Percentiles rank a stretch among this genome's conserved stretches.
These are phyloP conservation scores for Ophion costatus DNA, from an alignment of 2,888 invertebrate genomes.

Conservation along the genomic window DNA sequence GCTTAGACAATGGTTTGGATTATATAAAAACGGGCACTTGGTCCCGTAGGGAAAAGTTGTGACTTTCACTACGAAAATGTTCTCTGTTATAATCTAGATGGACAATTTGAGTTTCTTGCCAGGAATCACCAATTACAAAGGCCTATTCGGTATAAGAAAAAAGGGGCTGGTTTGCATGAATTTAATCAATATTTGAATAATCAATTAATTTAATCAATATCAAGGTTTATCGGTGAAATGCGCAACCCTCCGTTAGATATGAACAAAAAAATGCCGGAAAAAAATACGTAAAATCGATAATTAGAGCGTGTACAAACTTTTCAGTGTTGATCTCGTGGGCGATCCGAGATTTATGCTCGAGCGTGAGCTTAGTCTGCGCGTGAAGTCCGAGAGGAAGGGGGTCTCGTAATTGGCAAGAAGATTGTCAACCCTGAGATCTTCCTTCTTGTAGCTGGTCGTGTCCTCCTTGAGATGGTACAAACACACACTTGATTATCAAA, in stretches of 20 bases:
- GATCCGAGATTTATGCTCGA: constrained; percentile 74
- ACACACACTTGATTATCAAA: not conserved
- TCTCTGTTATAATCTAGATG: too few relatives aligned
- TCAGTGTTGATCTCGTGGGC: constrained; percentile 72
- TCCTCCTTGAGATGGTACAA: not conserved
- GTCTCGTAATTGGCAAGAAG: constrained; percentile 85
- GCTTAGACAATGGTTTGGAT: too few relatives aligned
- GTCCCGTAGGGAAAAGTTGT: too few relatives aligned
- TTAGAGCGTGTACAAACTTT: constrained; percentile 73
- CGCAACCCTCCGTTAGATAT: not conserved
- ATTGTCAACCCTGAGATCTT: constrained; percentile 72
- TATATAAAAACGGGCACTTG: too few relatives aligned
- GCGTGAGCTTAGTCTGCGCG: constrained; percentile 85
- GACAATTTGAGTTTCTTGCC: too few relatives aligned
- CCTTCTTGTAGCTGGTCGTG: constrained; percentile 66
- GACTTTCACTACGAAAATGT: too few relatives aligned
- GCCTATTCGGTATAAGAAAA: too few relatives aligned
- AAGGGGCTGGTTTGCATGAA: too few relatives aligned
- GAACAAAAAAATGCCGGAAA: not conserved
- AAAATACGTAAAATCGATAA: not conserved
- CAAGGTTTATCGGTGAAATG: not conserved
- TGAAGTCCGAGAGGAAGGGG: constrained; percentile 90
- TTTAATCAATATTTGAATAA: not conserved
- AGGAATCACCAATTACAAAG: too few relatives aligned
- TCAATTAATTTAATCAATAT: not conserved